A percentile compares a stretch with the other conserved stretches of the same genome.
Evolutionary conservation across 2,888 invertebrate genomes (phyloP).

Genomic region (Monopis laevigella): DNA sequence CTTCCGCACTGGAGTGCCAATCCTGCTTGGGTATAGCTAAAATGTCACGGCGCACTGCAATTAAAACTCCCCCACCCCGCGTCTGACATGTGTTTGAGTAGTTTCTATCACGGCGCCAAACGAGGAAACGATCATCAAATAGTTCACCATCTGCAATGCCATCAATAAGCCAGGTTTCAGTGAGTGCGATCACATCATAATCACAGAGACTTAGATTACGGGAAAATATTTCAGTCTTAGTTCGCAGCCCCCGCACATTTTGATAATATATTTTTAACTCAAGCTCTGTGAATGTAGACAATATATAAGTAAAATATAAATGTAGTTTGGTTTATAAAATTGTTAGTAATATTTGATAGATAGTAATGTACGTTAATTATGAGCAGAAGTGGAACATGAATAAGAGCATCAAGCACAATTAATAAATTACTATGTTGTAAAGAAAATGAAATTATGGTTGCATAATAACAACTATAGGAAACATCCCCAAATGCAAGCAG

Average conservation of each 20-base stretch:
- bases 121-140: conserved; percentile 15
- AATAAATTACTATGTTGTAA: too few relatives aligned
- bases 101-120: conserved; percentile 15
- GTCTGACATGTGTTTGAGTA: neutral
- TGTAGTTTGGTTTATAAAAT: too few relatives aligned
- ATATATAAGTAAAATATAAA: too few relatives aligned
- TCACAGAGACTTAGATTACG: conserved; percentile 13
- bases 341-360: too few relatives aligned
- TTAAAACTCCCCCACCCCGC: neutral
- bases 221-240: conserved; percentile 17
- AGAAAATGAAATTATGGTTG: too few relatives aligned
- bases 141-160: conserved; percentile 15
- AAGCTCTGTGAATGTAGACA: too few relatives aligned
- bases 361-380: too few relatives aligned
- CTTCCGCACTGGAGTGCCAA: neutral
- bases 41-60: neutral
- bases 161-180: conserved; percentile 16
- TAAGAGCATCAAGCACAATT: too few relatives aligned
- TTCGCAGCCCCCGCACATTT: conserved; percentile 17
- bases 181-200: conserved; percentile 18
- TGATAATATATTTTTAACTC: conserved; percentile 18
- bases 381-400: too few relatives aligned
- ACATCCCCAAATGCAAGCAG: too few relatives aligned
- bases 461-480: too few relatives aligned
- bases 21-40: neutral